phyloP scores from a whole-genome alignment of 2,888 invertebrate species.

The Nomada fabriciana region DNA sequence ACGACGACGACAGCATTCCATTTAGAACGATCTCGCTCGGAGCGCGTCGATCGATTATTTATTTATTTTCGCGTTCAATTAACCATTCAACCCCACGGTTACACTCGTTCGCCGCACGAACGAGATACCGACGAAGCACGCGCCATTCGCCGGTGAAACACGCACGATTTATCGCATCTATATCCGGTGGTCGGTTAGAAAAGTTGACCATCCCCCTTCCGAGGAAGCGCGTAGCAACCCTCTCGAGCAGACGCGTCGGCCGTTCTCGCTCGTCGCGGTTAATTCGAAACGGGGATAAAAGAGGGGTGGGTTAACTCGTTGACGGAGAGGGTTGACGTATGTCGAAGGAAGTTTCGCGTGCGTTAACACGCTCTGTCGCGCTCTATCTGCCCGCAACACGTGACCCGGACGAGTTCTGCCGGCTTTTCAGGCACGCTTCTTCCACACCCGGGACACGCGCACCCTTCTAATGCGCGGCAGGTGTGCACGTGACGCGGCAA shows the following conservation, averaged over 20 bases:
- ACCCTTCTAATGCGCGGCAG: conserved; percentile 82
- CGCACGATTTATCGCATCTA: conserved; percentile 38
- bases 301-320: not conserved
- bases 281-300: conserved; percentile 3
- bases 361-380: conserved; percentile 68
- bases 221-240: not conserved
- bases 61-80: conserved; percentile 53
- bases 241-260: not conserved
- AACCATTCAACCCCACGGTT: conserved; percentile 9
- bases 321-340: conserved; percentile 5
- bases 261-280: conserved; percentile 14
- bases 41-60: conserved; percentile 53
- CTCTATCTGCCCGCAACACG: conserved; percentile 71
- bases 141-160: conserved; percentile 21
- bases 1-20: conserved; percentile 17
- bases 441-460: conserved; percentile 22
- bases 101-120: too few relatives aligned
- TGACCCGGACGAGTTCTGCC: conserved; percentile 84
- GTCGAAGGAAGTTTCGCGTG: not conserved
- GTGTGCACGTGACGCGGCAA: conserved; percentile 86
- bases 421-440: conserved; percentile 57
- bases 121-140: conserved; percentile 25
- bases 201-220: conserved; percentile 34
- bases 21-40: conserved; percentile 21
- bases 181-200: conserved; percentile 42